phyloP scores from a whole-genome alignment of 1,140 invertebrate genomes.

The Ephestia elutella region DNA sequence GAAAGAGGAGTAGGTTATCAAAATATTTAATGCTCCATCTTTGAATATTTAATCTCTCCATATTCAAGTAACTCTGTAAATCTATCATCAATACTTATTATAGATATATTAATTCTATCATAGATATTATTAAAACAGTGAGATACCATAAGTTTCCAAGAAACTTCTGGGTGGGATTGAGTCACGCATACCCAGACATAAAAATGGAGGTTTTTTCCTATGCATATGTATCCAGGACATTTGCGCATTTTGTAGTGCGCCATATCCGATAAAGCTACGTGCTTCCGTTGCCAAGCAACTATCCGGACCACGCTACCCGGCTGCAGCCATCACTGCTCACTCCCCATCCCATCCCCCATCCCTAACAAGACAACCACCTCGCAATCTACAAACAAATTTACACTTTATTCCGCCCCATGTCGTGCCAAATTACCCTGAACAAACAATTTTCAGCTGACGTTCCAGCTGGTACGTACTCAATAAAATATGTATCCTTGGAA shows the following conservation, averaged over 20 bases:
- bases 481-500: not conserved
- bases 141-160: too few species aligned
- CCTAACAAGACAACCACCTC: not conserved
- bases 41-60: too few species aligned
- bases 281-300: conserved; percentile 17
- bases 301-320: conserved; percentile 13
- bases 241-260: conserved; percentile 1
- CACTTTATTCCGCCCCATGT: not conserved
- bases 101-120: too few species aligned
- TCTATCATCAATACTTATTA: too few species aligned
- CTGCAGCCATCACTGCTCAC: conserved; percentile 4
- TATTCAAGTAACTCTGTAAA: too few species aligned
- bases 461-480: not conserved
- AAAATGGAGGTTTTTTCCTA: not conserved
- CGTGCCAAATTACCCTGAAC: not conserved
- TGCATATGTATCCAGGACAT: not conserved
- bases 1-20: too few species aligned
- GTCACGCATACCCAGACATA: too few species aligned
- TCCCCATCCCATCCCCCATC: not conserved
- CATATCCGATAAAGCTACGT: not conserved
- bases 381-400: not conserved
- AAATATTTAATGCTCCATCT: too few species aligned
- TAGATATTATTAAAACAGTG: too few species aligned
- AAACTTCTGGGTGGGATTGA: too few species aligned
- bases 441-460: not conserved